phyloP scores from a whole-genome alignment of 2,113 vertebrate genomes.

The Engraulis encrasicolus region DNA sequence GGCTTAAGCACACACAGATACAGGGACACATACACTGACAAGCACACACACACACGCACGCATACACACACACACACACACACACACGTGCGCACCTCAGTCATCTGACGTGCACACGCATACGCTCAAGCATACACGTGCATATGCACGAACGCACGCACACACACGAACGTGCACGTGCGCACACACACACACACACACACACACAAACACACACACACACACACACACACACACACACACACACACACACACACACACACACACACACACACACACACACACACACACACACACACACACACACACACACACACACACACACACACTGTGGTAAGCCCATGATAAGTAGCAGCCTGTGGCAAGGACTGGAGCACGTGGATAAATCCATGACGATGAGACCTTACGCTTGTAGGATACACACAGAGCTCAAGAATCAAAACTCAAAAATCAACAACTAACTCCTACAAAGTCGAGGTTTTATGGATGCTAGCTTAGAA shows the following conservation, averaged over 20 bases:
- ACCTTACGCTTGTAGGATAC: neutral
- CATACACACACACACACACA: neutral
- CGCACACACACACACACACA: conserved; percentile 15
- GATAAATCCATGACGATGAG: neutral
- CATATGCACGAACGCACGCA: neutral
- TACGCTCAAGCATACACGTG: neutral
- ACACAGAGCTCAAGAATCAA: neutral
- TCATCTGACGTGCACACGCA: too few species aligned
- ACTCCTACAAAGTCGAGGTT: neutral
- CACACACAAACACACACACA: neutral
- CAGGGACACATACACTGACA: neutral
- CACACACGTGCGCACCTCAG: neutral
- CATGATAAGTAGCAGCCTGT: neutral
- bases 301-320: conserved; percentile 8
- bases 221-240: conserved; percentile 18
- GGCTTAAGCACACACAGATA: neutral
- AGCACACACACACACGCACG: conserved; percentile 16
- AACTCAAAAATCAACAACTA: neutral
- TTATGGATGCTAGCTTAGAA: too few species aligned
- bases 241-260: neutral
- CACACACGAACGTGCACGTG: neutral
- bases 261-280: neutral
- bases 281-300: conserved; percentile 14
- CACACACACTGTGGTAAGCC: neutral
- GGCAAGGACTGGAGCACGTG: neutral